These are phyloP conservation scores for Drosophila tanythrix DNA, from an alignment of 2,888 invertebrate species.

Conservation along the genomic window DNA sequence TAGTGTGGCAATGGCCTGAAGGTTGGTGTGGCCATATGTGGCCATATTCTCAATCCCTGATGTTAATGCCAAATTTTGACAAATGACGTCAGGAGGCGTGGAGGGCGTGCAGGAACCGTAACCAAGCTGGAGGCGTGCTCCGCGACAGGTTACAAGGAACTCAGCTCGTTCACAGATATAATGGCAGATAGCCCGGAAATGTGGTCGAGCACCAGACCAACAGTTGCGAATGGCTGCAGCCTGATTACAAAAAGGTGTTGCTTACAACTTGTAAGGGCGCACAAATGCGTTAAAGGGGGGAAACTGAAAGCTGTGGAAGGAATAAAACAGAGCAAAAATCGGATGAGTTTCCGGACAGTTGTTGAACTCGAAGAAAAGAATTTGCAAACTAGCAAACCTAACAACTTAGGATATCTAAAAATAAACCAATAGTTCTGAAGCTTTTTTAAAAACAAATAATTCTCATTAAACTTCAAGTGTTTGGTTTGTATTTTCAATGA, in stretches of 20 bases:
- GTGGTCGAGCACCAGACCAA: conserved; percentile 13
- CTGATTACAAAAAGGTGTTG: conserved; percentile 52
- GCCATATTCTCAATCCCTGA: neutral
- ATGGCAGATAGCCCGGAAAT: conserved; percentile 21
- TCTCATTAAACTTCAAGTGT: neutral
- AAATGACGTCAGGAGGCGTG: conserved; percentile 74
- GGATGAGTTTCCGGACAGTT: neutral
- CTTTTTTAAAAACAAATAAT: neutral
- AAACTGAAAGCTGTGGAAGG: neutral
- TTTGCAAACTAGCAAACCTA: neutral
- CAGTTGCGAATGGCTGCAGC: conserved; percentile 31
- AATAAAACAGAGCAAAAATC: neutral
- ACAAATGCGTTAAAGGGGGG: neutral
- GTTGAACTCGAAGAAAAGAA: neutral
- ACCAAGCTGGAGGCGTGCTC: conserved; percentile 37
- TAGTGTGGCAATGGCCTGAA: conserved; percentile 12
- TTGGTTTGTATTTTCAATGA: neutral
- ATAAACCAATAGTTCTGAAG: neutral
- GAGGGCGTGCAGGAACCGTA: conserved; percentile 41
- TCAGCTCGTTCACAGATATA: conserved; percentile 28
- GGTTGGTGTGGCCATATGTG: conserved; percentile 14
- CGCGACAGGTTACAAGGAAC: conserved; percentile 51
- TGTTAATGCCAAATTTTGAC: conserved; percentile 60
- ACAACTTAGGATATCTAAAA: neutral
- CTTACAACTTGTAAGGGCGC: conserved; percentile 3